These are phyloP conservation scores for Nomada goodeniana DNA, from an alignment of 2,888 invertebrate species.

Conservation along the genomic window DNA sequence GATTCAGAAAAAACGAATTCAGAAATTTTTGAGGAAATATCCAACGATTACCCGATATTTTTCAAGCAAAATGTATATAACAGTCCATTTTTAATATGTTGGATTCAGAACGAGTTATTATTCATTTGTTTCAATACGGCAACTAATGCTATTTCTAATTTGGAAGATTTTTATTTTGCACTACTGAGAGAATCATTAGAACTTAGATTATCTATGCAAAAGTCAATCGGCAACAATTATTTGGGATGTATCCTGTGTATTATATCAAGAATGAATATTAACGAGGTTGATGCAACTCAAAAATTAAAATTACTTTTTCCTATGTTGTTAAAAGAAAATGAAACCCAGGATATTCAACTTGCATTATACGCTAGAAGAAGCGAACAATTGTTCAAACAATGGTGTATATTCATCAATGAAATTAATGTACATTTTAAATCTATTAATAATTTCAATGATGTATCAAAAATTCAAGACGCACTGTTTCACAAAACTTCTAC, in stretches of 20 bases:
- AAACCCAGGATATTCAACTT: slow-evolving; percentile 73
- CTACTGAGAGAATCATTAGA: slow-evolving; percentile 68
- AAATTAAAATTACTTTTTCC: slow-evolving; percentile 75
- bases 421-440: slow-evolving; percentile 61
- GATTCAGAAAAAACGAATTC: slow-evolving; percentile 5
- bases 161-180: slow-evolving; percentile 77
- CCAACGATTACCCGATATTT: slow-evolving; percentile 82
- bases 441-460: slow-evolving; percentile 61
- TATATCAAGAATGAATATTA: slow-evolving; percentile 77
- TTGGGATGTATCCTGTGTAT: slow-evolving; percentile 72
- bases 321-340: slow-evolving; percentile 65
- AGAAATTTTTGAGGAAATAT: slow-evolving; percentile 81
- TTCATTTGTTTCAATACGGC: slow-evolving; percentile 67
- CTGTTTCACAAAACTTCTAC: slow-evolving; percentile 68
- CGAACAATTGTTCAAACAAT: slow-evolving; percentile 73
- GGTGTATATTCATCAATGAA: slow-evolving; percentile 75
- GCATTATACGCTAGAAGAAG: slow-evolving; percentile 77
- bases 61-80: slow-evolving; percentile 84
- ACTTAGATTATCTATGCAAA: slow-evolving; percentile 29
- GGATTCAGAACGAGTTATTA: slow-evolving; percentile 78
- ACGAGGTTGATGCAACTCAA: slow-evolving; percentile 71
- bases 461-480: slow-evolving; percentile 68
- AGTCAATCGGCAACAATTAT: slow-evolving; percentile 31
- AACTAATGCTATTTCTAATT: slow-evolving; percentile 61
- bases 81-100: slow-evolving; percentile 82